Evolutionary conservation across 2,888 invertebrate genomes (phyloP), one percentile per base, ranked within the genome.

Genomic region (Deilephila elpenor): DNA sequence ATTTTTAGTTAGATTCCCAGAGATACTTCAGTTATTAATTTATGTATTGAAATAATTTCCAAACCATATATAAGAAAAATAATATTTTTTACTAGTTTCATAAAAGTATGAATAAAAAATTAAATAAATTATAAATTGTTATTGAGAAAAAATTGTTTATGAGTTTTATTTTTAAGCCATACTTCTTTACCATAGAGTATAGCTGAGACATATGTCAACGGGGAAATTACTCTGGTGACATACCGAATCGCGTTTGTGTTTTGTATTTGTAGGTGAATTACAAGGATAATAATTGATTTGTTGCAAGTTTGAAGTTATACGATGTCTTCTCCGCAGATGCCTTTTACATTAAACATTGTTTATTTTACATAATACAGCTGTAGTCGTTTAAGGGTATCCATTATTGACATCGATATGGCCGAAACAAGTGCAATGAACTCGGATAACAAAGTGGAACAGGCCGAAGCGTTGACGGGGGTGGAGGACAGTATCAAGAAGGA

Each of bases 401-500:
- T 51, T 32, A 29, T 32, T 51, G 51, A 20, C 44, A 67, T 60
- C 80, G 87, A 83, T 83, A 91, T 91, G 91, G 87, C 91, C 78
- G 89, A 89, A 83, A 76, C 82, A 78, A 86, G 88, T 84, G 85
- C 87, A 84, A 85, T 88, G 87, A 89, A 89, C 85, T 83, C 87
- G 72, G 80, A 80, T 79, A 82, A 79, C 79, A 84, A 82, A 82
- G 81, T 81, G 76, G 86, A 83, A 74, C 83, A 84, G 73, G 80
- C 77, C 76, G 85, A 86, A 74, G 72, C 25, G 67, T 53, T 67
- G 25, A 67, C 70, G 60, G 37, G 60, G 51, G 85, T 84, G 78
- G 79, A 82, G 60, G 75, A 81, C 76, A 78, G 79, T 6, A 76
- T 77, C 67, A 83, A 86, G 81, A 83, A 83, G 60, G 91, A 91